Evolutionary conservation across 2,888 invertebrate species (phyloP).

Genomic region (Opisthograptis luteolata): DNA sequence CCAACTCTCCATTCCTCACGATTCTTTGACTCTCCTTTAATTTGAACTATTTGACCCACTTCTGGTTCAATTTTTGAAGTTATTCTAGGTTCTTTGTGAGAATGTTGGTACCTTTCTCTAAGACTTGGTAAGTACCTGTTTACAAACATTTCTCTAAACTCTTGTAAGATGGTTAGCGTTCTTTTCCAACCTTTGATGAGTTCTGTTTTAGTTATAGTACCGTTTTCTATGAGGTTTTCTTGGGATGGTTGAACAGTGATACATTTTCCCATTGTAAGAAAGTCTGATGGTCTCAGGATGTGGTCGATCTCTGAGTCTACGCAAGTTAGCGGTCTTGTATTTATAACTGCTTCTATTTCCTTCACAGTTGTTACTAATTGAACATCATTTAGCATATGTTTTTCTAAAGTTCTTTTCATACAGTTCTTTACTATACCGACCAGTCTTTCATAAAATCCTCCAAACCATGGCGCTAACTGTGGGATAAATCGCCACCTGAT

Average conservation of each 20-base stretch:
- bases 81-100: background rate
- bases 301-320: too few species aligned
- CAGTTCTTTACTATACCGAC: slow-evolving; percentile 6
- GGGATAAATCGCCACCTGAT: slow-evolving; percentile 34
- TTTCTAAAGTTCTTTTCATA: background rate
- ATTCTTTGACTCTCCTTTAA: slow-evolving; percentile 24
- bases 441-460: slow-evolving; percentile 35
- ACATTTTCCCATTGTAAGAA: too few species aligned
- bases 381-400: too few species aligned
- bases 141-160: slow-evolving; percentile 8
- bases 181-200: too few species aligned
- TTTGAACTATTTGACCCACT: slow-evolving; percentile 16
- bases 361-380: too few species aligned
- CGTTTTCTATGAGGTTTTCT: too few species aligned
- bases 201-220: too few species aligned
- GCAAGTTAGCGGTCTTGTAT: too few species aligned
- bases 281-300: too few species aligned
- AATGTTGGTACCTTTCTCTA: background rate
- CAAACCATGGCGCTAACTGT: slow-evolving; percentile 33
- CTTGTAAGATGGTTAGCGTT: background rate
- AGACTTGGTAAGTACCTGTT: slow-evolving; percentile 1
- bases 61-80: background rate
- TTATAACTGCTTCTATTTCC: too few species aligned
- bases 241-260: too few species aligned
- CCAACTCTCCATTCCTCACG: slow-evolving; percentile 28